Evolutionary conservation across 1,140 invertebrate species (phyloP), one percentile per base, ranked within the genome.

Genomic region (Batillaria attramentaria): DNA sequence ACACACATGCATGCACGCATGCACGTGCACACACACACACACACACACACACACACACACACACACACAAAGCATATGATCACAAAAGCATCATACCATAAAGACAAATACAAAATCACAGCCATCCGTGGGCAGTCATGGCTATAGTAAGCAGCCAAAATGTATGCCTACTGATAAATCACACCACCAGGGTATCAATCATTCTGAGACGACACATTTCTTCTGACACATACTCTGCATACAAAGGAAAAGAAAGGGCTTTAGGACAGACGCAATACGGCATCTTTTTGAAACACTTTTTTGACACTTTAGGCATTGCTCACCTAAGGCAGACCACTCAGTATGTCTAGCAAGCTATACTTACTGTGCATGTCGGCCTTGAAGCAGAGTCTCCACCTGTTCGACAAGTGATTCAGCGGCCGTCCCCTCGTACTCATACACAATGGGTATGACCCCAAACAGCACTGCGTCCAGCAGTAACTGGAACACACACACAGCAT

Each of bases 351-450:
- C n/a, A n/a, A n/a, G n/a, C n/a, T n/a, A n/a, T n/a, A 85, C 87
- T 84, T 81, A 90, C 89, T 85, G 84, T 41, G 89, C 89, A 81
- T 84, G 82, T 74, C 87, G 83, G 39, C 89, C 89, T 57, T 86
- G 81, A 28, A 90, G 79, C 31, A 84, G 77, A 31, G 80, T 72
- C 42, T 89, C 85, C 28, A 90, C 77, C 79, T 83, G 84, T 70
- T 83, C 65, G 42, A 85, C 79, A 24, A 90, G 78, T 18, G 87
- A 81, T 43, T 89, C 84, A 24, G 87, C 68, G 18, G 85, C 89
- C 5, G 89, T 89, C 13, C 87, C 88, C 78, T 89, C 89, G 84
- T 89, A 90, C 37, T 90, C 89, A 81, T 90, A 90, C 20, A 89
- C 86, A 69, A 90, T 84, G 39, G 89, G 89, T 28, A 89, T 82